phyloP scores from a whole-genome alignment of 2,797 vertebrate genomes.

The Ctenopoma kingsleyae region DNA sequence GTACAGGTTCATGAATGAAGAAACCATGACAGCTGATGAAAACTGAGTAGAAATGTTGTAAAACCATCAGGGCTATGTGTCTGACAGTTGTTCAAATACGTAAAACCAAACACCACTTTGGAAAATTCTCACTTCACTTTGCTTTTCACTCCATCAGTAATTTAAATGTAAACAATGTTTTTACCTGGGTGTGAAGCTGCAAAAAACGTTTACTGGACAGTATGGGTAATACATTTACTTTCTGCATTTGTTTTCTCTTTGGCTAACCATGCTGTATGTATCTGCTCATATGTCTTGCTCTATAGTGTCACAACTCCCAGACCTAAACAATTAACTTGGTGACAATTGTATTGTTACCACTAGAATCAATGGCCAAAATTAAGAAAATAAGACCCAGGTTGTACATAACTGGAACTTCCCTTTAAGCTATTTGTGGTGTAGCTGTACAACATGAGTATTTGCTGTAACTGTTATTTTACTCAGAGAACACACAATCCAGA shows the following conservation, averaged over 20 bases:
- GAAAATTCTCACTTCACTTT: too few relatives aligned
- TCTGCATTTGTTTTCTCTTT: neutral
- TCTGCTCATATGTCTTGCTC: neutral
- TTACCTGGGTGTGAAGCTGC: too few relatives aligned
- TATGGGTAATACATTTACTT: neutral
- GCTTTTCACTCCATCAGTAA: too few relatives aligned
- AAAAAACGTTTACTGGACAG: too few relatives aligned
- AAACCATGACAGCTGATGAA: too few relatives aligned
- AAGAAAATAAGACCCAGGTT: constrained; percentile 5
- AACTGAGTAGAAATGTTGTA: too few relatives aligned
- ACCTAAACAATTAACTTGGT: constrained; percentile 2
- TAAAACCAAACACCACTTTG: too few relatives aligned
- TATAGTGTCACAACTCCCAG: neutral
- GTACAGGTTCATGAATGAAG: too few relatives aligned
- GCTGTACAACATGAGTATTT: neutral
- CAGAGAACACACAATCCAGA: constrained; percentile 1
- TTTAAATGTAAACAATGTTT: too few relatives aligned
- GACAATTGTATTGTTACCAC: neutral
- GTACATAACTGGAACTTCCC: neutral
- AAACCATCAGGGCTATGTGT: too few relatives aligned
- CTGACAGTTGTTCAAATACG: too few relatives aligned
- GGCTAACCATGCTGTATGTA: neutral
- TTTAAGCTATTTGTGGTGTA: neutral
- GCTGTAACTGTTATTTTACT: neutral
- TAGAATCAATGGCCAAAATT: too few relatives aligned